phyloP scores from a whole-genome alignment of 2,888 invertebrate genomes.

The Morpho deidamia region DNA sequence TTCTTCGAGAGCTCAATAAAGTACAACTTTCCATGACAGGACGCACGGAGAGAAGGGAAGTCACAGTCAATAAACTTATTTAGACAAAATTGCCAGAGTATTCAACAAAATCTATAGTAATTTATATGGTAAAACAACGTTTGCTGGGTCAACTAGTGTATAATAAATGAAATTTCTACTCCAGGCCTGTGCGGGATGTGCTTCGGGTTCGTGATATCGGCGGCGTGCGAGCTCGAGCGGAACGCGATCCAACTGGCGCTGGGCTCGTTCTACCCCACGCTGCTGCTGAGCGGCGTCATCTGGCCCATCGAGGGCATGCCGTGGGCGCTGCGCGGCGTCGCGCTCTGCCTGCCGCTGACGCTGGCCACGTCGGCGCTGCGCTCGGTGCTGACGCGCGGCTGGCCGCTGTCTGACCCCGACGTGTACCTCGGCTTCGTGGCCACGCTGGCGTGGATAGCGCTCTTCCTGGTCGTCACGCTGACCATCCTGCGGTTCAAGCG shows the following conservation, averaged over 20 bases:
- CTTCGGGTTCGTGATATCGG: slow-evolving; percentile 96
- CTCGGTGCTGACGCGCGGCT: slow-evolving; percentile 92
- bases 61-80: too few relatives aligned
- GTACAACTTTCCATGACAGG: too few relatives aligned
- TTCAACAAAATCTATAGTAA: too few relatives aligned
- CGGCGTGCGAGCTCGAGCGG: slow-evolving; percentile 93
- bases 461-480: slow-evolving; percentile 89
- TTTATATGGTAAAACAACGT: too few relatives aligned
- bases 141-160: too few relatives aligned
- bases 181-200: slow-evolving; percentile 95
- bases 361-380: slow-evolving; percentile 95
- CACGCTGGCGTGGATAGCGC: slow-evolving; percentile 90
- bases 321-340: slow-evolving; percentile 87
- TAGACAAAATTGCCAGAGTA: too few relatives aligned
- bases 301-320: slow-evolving; percentile 99
- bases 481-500: slow-evolving; percentile 89
- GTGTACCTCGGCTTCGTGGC: slow-evolving; percentile 94
- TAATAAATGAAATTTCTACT: neutral
- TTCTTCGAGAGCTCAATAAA: too few relatives aligned
- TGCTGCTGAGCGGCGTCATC: slow-evolving; percentile 94
- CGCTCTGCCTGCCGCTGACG: slow-evolving; percentile 90
- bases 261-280: slow-evolving; percentile 96
- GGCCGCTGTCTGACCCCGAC: slow-evolving; percentile 87
- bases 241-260: slow-evolving; percentile 95
- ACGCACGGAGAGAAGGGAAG: too few relatives aligned